These are phyloP conservation scores for Meganola albula DNA, from an alignment of 2,888 invertebrate species.

Conservation along the genomic window DNA sequence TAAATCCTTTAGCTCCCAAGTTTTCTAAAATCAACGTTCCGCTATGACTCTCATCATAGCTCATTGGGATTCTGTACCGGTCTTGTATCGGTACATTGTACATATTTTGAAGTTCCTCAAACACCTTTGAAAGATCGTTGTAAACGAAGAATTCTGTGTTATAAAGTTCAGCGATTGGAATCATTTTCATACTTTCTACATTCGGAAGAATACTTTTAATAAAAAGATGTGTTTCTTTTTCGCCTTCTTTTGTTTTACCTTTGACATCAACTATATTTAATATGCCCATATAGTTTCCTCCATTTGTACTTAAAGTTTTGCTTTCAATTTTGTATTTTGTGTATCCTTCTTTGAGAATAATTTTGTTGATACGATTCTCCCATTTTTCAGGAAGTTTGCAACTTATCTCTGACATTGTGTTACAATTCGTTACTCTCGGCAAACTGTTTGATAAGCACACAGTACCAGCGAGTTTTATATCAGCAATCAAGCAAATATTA, in stretches of 20 bases:
- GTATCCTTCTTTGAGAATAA: slow-evolving; percentile 19
- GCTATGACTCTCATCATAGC: slow-evolving; percentile 33
- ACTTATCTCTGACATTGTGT: too few species aligned
- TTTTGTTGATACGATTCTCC: slow-evolving; percentile 20
- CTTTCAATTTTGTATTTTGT: slow-evolving; percentile 11
- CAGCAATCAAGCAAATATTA: too few species aligned
- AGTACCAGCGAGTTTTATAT: too few species aligned
- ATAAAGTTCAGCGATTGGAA: slow-evolving; percentile 30
- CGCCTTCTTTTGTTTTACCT: slow-evolving; percentile 35
- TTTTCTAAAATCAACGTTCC: slow-evolving; percentile 48
- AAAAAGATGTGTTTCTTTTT: slow-evolving; percentile 42
- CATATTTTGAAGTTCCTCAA: slow-evolving; percentile 38
- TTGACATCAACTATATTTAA: slow-evolving; percentile 39
- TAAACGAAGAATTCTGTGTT: slow-evolving; percentile 39
- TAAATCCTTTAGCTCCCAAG: slow-evolving; percentile 38
- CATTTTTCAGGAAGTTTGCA: too few species aligned
- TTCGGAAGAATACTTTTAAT: slow-evolving; percentile 34
- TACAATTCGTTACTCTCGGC: too few species aligned
- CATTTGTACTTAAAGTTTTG: slow-evolving; percentile 30
- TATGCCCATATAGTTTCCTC: slow-evolving; percentile 42
- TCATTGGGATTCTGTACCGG: slow-evolving; percentile 37
- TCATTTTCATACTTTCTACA: slow-evolving; percentile 18
- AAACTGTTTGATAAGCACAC: too few species aligned
- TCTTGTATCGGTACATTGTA: slow-evolving; percentile 35
- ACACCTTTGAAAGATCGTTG: slow-evolving; percentile 38